Percentiles rank a stretch among this genome's conserved stretches.
These are phyloP conservation scores for Gephyroberyx darwinii DNA, from an alignment of 2,797 vertebrate genomes.

Conservation along the genomic window DNA sequence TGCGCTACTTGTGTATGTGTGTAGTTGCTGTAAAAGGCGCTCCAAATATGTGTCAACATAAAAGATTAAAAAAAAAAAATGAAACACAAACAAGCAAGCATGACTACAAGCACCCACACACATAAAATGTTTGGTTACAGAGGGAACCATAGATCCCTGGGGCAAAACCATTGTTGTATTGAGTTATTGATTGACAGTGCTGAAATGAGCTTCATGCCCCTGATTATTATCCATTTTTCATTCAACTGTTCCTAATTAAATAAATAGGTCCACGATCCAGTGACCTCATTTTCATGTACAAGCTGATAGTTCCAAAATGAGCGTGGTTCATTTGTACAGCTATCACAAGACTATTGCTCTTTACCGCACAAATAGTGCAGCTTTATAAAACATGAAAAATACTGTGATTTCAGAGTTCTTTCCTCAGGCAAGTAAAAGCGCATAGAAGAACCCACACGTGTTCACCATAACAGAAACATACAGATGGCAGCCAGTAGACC, in stretches of 20 bases:
- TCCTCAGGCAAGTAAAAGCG: conserved; percentile 26
- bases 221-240: conserved; percentile 83
- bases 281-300: conserved; percentile 79
- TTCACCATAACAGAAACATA: conserved; percentile 45
- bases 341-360: conserved; percentile 8
- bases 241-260: conserved; percentile 84
- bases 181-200: conserved; percentile 83
- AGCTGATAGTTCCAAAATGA: conserved; percentile 63
- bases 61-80: not conserved
- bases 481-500: conserved; percentile 67
- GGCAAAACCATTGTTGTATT: conserved; percentile 70
- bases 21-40: conserved; percentile 22
- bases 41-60: conserved; percentile 24
- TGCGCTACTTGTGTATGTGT: conserved; percentile 21
- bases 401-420: conserved; percentile 3
- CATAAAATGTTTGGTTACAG: conserved; percentile 50
- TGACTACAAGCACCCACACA: conserved; percentile 16
- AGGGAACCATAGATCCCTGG: conserved; percentile 62
- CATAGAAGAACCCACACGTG: conserved; percentile 46
- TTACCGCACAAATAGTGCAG: not conserved
- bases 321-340: conserved; percentile 42
- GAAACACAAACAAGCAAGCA: not conserved
- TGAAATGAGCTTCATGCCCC: conserved; percentile 82
- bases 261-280: conserved; percentile 82
- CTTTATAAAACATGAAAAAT: not conserved